A percentile compares a stretch with the other conserved stretches of the same genome.
Evolutionary conservation across 2,888 invertebrate species (phyloP).

Genomic region (Caenorhabditis virilis): DNA sequence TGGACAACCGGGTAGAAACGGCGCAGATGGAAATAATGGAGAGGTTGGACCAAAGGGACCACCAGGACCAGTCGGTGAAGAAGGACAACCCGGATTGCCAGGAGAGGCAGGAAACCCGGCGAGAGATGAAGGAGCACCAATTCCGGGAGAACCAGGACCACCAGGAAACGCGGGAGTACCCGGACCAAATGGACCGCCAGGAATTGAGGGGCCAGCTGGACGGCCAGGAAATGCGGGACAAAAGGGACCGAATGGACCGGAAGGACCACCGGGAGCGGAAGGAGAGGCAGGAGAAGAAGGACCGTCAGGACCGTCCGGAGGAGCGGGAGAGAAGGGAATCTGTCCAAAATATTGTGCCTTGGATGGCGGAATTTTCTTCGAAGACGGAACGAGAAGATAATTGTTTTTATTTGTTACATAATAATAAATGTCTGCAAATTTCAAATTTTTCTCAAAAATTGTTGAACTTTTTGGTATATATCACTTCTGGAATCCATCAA

Average conservation of each 20-base stretch:
- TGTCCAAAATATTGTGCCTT: slow-evolving; percentile 51
- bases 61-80: slow-evolving; percentile 30
- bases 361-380: slow-evolving; percentile 59
- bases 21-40: slow-evolving; percentile 35
- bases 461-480: background rate
- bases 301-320: slow-evolving; percentile 31
- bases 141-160: slow-evolving; percentile 41
- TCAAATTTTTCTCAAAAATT: background rate
- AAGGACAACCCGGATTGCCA: slow-evolving; percentile 35
- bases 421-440: background rate
- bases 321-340: slow-evolving; percentile 36
- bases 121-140: slow-evolving; percentile 32
- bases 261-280: slow-evolving; percentile 34
- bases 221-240: slow-evolving; percentile 29
- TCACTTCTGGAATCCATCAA: too few species aligned
- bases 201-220: slow-evolving; percentile 37
- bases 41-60: slow-evolving; percentile 42
- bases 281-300: slow-evolving; percentile 33
- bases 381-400: slow-evolving; percentile 49
- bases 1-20: slow-evolving; percentile 37
- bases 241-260: slow-evolving; percentile 34
- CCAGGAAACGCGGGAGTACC: slow-evolving; percentile 40
- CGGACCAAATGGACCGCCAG: slow-evolving; percentile 40
- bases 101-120: slow-evolving; percentile 40
- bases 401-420: slow-evolving; percentile 1